Percentiles rank a stretch among this genome's conserved stretches.
Conservation (phyloP, 2,113 vertebrate genomes). For the Passer montanus region DNA sequence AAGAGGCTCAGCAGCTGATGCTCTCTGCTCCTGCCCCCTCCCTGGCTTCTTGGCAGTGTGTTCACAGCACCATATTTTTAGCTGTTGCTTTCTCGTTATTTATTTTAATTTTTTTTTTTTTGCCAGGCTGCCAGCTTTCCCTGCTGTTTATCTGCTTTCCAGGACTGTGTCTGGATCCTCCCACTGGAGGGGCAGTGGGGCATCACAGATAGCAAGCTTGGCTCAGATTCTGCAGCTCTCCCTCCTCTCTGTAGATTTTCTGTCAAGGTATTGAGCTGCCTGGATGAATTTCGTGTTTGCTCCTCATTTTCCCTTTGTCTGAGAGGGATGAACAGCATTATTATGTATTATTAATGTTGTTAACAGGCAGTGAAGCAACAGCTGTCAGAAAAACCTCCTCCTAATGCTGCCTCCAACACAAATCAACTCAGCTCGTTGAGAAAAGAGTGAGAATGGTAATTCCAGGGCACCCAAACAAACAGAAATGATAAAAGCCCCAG, state of each 20-base stretch:
- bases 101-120: not conserved
- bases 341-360: not conserved
- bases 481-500: not conserved
- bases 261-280: not conserved
- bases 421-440: not conserved
- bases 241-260: not conserved
- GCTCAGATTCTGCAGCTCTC: not conserved
- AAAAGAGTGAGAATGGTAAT: not conserved
- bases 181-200: not conserved
- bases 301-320: not conserved
- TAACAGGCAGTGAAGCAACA: not conserved
- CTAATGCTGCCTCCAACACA: not conserved
- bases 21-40: not conserved
- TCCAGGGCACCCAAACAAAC: not conserved
- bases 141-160: slow-evolving; percentile 24
- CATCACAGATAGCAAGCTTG: not conserved
- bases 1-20: not conserved
- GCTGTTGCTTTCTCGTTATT: not conserved
- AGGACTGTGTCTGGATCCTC: not conserved
- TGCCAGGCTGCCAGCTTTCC: not conserved
- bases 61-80: not conserved
- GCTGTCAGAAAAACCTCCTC: not conserved
- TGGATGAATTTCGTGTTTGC: not conserved
- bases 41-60: not conserved
- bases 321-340: not conserved